Percentiles rank a stretch among this genome's conserved stretches.
phyloP scores from a whole-genome alignment of 2,113 vertebrate species.

The Carlito syrichta region DNA sequence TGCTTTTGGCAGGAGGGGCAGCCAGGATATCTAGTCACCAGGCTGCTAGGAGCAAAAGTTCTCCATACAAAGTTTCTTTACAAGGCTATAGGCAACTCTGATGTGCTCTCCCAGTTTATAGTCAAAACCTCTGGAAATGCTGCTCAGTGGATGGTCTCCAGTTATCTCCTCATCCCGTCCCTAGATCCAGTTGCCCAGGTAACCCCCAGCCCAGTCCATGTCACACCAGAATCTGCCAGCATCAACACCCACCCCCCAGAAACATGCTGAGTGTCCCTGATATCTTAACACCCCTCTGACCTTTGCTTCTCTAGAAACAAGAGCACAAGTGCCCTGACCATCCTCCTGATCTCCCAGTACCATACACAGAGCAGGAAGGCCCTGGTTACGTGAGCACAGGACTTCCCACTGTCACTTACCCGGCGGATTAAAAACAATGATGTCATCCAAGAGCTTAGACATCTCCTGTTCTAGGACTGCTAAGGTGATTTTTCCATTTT shows the following conservation, averaged over 20 bases:
- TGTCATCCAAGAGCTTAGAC: constrained; percentile 89
- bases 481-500: constrained; percentile 89
- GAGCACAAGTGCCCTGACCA: background rate
- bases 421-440: constrained; percentile 92
- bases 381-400: background rate
- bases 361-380: background rate
- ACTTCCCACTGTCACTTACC: constrained; percentile 80
- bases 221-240: background rate
- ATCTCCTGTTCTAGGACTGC: constrained; percentile 90
- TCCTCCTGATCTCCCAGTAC: background rate
- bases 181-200: background rate
- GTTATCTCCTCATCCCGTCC: background rate
- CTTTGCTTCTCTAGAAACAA: background rate
- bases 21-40: background rate
- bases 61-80: background rate
- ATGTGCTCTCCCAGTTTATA: background rate
- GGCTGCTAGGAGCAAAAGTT: background rate
- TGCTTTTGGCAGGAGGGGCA: background rate
- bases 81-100: background rate
- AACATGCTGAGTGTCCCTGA: background rate
- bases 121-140: background rate
- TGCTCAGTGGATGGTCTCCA: background rate
- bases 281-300: background rate
- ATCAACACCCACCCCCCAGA: background rate
- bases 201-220: background rate